These are phyloP conservation scores for Montipora sp. DNA, from an alignment of 64 coral and sea anemone genomes.

Conservation along the genomic window DNA sequence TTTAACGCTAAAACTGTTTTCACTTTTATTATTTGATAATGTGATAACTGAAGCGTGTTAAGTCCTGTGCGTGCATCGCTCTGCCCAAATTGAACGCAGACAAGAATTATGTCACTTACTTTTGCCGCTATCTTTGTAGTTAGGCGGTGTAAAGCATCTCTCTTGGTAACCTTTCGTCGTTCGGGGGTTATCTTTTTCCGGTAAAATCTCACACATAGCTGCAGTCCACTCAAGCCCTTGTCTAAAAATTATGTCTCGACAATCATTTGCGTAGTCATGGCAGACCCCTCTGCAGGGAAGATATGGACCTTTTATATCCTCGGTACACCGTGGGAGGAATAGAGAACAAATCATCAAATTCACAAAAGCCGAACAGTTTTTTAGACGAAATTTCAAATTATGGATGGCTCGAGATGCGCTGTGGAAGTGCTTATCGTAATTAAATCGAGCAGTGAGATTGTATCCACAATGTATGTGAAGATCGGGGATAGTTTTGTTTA, in stretches of 20 bases:
- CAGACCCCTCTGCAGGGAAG: constrained; percentile 60
- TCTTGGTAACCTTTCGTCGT: constrained; percentile 38
- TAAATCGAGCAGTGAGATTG: not conserved
- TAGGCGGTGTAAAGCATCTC: constrained; percentile 54
- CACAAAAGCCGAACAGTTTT: constrained; percentile 41
- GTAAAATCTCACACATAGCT: constrained; percentile 57
- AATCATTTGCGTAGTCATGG: constrained; percentile 33
- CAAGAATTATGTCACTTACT: not conserved
- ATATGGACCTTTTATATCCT: constrained; percentile 58
- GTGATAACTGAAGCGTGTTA: not conserved
- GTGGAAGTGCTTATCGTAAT: not conserved
- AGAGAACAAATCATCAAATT: constrained; percentile 47
- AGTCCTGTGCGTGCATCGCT: not conserved
- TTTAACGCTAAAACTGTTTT: not conserved
- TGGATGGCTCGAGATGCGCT: not conserved
- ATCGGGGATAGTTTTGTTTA: constrained; percentile 6
- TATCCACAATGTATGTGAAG: constrained; percentile 32
- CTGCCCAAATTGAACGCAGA: not conserved
- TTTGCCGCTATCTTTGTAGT: constrained; percentile 46
- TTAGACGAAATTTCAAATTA: not conserved
- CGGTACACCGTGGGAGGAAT: constrained; percentile 48
- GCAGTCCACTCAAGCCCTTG: constrained; percentile 34
- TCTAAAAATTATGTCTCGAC: not conserved
- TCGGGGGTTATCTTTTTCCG: constrained; percentile 42
- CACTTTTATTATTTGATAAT: not conserved